These are phyloP conservation scores for Andrena camellia DNA, from an alignment of 2,888 invertebrate species.

Conservation along the genomic window DNA sequence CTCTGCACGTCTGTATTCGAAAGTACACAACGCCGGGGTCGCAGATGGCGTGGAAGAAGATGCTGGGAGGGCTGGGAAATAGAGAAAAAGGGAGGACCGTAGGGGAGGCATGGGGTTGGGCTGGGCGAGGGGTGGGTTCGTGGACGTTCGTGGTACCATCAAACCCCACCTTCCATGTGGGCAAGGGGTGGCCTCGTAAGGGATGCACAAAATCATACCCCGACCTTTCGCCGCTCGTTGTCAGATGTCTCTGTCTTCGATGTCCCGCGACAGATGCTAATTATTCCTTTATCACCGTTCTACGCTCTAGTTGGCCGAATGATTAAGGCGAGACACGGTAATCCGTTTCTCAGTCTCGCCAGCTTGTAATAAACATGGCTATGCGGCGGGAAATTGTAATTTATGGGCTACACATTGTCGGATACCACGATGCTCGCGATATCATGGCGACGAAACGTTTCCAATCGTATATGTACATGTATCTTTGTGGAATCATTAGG, in stretches of 20 bases:
- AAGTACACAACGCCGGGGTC: constrained; percentile 48
- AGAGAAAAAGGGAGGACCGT: constrained; percentile 74
- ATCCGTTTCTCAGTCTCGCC: constrained; percentile 60
- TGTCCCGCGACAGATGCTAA: constrained; percentile 59
- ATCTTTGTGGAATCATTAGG: not conserved
- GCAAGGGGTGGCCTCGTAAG: constrained; percentile 73
- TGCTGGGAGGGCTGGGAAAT: constrained; percentile 69
- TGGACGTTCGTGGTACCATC: constrained; percentile 68
- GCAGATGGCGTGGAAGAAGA: constrained; percentile 75
- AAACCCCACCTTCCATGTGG: constrained; percentile 77
- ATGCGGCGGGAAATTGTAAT: constrained; percentile 34
- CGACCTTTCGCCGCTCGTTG: constrained; percentile 73
- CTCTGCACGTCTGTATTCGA: constrained; percentile 28
- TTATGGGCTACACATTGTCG: constrained; percentile 29
- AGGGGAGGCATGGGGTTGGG: constrained; percentile 66
- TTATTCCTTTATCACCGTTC: constrained; percentile 54
- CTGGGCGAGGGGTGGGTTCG: constrained; percentile 75
- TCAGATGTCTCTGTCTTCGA: constrained; percentile 78
- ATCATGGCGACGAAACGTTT: constrained; percentile 1
- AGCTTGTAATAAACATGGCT: constrained; percentile 38
- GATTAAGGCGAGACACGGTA: constrained; percentile 52
- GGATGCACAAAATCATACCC: constrained; percentile 78
- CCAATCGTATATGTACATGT: not conserved
- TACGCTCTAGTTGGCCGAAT: constrained; percentile 45
- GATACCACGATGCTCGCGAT: constrained; percentile 18